These are phyloP conservation scores for Rhizomys pruinosus DNA, from an alignment of 2,113 vertebrate species.

Conservation along the genomic window DNA sequence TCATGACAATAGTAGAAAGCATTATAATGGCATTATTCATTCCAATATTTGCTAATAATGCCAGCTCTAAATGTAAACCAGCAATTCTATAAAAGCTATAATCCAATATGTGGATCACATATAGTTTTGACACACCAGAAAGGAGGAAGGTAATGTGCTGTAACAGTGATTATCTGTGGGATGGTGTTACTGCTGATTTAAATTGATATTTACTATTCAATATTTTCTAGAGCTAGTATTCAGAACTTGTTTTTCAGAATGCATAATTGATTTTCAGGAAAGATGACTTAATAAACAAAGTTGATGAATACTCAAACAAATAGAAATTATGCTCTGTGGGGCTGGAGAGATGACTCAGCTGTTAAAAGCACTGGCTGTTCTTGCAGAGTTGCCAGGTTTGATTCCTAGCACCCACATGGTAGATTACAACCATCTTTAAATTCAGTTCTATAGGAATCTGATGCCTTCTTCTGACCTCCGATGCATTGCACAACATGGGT, in stretches of 20 bases:
- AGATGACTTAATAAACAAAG: constrained; percentile 65
- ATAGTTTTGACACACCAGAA: neutral
- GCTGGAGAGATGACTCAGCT: too few species aligned
- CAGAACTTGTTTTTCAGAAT: neutral
- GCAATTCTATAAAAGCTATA: neutral
- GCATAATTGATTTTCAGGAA: constrained; percentile 20
- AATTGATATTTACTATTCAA: neutral
- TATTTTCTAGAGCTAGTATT: constrained; percentile 29
- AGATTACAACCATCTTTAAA: too few species aligned
- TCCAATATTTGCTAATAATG: neutral
- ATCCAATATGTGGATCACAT: neutral
- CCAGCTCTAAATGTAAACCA: neutral
- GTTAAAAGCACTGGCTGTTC: too few species aligned
- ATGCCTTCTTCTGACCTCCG: too few species aligned
- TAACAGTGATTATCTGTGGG: neutral
- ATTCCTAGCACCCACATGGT: too few species aligned
- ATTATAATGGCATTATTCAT: neutral
- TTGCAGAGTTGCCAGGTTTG: too few species aligned
- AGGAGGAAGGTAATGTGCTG: constrained; percentile 1
- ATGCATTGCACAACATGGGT: too few species aligned
- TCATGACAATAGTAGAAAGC: constrained; percentile 27
- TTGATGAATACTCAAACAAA: constrained; percentile 50
- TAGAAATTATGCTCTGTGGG: constrained; percentile 39
- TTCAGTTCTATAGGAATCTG: too few species aligned
- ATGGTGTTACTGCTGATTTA: neutral